Evolutionary conservation across 2,113 vertebrate species (phyloP), one percentile per base, ranked within the genome.

Genomic region (Panthera leo): DNA sequence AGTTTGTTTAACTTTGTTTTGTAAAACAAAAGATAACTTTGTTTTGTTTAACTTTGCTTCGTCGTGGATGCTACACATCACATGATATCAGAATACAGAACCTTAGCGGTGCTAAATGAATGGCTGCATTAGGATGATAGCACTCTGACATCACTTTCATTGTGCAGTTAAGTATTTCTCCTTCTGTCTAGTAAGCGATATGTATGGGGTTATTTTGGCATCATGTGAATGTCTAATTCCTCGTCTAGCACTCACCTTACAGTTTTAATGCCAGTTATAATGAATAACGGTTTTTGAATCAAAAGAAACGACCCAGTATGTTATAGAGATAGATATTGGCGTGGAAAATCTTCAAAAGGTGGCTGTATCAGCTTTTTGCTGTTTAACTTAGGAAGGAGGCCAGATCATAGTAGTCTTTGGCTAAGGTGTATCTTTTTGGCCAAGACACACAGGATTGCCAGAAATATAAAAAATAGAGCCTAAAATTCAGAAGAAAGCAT

Each of bases 401-500:
- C 29, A 93, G 34, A 79, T 85, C 25, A 80, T 58, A 19, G 2
- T 34, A 67, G 29, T 85, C 12, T 75, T 93, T 65, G 9, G 3
- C 14, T 80, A 53, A 89, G 45, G 42, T 2, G 15, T 79, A 34
- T 67, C 27, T 94, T 91, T 45, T 2, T 85, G 19, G 31, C 34
- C 14, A 70, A 65, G 63, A 68, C 8, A 94, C 23, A 70, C 1
- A 58, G 10, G 2, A 70, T 85, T 97, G 7, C 55, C 27, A 86
- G 27, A 78, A 85, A 23, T 95, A 89, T 36, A 3, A 83, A 85
- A 14, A 85, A 63, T 5, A 89, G 21, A 70, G 8, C 16, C 27
- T 67, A 89, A 97, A 93, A 80, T 89, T 94, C 31, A 61, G 63
- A 94, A 86, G 27, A 76, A 96, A 96, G 29, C 2, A 15, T 15